Conservation (phyloP, 2,797 vertebrate genomes). For the Semotilus atromaculatus region DNA sequence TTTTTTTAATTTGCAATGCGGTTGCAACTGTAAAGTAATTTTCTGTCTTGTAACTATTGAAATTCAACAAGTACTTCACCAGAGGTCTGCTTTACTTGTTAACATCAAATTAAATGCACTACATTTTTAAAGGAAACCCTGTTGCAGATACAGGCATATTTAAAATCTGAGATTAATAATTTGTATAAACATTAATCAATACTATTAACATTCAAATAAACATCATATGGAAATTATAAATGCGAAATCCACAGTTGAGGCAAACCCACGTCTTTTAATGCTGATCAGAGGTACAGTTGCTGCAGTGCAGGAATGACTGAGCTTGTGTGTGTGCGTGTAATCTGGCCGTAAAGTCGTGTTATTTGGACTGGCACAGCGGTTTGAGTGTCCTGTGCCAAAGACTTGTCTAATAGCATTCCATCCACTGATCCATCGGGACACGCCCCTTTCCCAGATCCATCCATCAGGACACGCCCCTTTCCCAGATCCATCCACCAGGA, state of each 20-base stretch:
- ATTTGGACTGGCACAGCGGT: conserved; percentile 60
- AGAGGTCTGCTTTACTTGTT: not conserved
- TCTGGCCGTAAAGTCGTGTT: conserved; percentile 72
- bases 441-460: too few relatives aligned
- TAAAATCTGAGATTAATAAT: not conserved
- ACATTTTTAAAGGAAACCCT: not conserved
- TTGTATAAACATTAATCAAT: not conserved
- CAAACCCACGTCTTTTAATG: not conserved
- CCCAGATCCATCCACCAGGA: too few relatives aligned
- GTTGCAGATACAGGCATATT: not conserved
- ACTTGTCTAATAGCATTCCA: conserved; percentile 70
- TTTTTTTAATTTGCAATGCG: not conserved
- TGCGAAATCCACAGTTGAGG: not conserved
- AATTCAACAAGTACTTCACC: not conserved
- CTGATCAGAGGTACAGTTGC: not conserved
- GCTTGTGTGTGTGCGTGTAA: conserved; percentile 57
- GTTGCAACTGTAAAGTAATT: not conserved
- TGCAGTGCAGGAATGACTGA: conserved; percentile 6
- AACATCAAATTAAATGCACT: not conserved
- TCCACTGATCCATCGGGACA: conserved; percentile 58
- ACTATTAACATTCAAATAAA: not conserved
- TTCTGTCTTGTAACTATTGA: not conserved
- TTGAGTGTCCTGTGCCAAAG: conserved; percentile 64
- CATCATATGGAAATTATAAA: not conserved
- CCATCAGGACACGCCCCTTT: too few relatives aligned